Base-by-base conservation (phyloP, 2,113 vertebrate species). In the Leucopternis melanops region DNA sequence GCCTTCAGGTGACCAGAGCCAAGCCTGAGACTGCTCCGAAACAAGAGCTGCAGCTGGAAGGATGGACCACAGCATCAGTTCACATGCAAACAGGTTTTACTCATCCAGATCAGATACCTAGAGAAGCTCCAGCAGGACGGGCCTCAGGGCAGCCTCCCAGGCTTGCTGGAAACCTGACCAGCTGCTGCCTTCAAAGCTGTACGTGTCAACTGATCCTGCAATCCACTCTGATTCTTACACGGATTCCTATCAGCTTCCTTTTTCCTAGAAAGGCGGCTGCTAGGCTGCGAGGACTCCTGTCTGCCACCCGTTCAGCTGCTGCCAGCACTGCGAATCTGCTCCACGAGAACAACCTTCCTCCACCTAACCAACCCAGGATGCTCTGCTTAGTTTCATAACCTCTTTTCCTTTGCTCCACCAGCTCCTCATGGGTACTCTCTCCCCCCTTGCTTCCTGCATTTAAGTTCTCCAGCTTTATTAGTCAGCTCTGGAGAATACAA, bases 401-500 rank as follows among this genome's bases (percentile, higher is more conserved):
- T 25, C 32, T 86, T 86, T 47, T 55, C 36, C 69, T 79, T 69
- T 69, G 44, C 59, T 90, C 25, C 1, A 0, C 16, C 40, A 87
- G 29, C 42, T 78, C 34, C 45, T 72, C 62, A 25, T 0, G 1
- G 52, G 27, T 23, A 29, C 34, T 54, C 11, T 36, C 27, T 87
- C 8, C 23, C 20, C 9, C 8, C 18, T 32, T 5, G 0, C 19
- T 87, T 92, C 57, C 77, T 6, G 3, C 16, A 4, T 54, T 86
- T 91, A 87, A 85, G 38, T 57, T 73, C 61, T 54, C 70, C 49
- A 61, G 36, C 34, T 79, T 93, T 73, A 81, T 88, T 86, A 93
- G 55, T 85, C 65, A 80, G 70, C 40, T 92, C 78, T 65, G 40
- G n/a, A 61, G 73, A 96, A 94, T 71, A 93, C 27, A 13, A 90